These are phyloP conservation scores for Masnerella sp. DNA, from an alignment of 2,888 invertebrate genomes.

Conservation along the genomic window DNA sequence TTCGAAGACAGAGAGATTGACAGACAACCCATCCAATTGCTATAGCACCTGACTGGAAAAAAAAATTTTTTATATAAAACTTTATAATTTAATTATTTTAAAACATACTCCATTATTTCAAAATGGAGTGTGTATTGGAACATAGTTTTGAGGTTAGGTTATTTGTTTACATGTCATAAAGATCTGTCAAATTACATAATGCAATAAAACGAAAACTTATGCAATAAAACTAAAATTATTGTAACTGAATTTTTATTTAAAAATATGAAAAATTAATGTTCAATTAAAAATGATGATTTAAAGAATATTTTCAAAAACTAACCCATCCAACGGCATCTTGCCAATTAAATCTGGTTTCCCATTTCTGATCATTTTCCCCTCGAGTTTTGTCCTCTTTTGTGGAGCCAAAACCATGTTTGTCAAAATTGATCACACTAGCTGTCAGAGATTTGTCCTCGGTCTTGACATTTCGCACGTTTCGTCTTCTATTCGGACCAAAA, in stretches of 20 bases:
- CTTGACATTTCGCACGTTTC: conserved; percentile 22
- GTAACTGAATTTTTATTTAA: neutral
- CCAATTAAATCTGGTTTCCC: conserved; percentile 71
- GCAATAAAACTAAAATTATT: neutral
- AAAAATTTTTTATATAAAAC: conserved; percentile 16
- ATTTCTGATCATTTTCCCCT: conserved; percentile 68
- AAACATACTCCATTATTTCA: neutral
- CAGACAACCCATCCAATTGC: conserved; percentile 83
- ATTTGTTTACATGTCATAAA: neutral
- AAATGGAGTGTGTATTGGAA: too few species aligned
- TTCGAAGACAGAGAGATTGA: conserved; percentile 78
- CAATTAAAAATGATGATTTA: neutral
- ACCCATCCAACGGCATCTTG: conserved; percentile 74
- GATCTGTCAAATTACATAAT: neutral
- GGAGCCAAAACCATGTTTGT: conserved; percentile 65
- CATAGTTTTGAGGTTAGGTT: neutral
- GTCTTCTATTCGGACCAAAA: conserved; percentile 68
- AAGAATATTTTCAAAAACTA: conserved; percentile 37
- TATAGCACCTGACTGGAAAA: conserved; percentile 80
- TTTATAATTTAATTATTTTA: neutral
- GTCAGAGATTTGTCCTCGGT: conserved; percentile 31
- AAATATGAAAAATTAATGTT: neutral
- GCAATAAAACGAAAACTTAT: neutral
- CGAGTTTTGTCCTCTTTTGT: conserved; percentile 64
- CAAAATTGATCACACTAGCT: conserved; percentile 62